Evolutionary conservation across 2,113 vertebrate genomes (phyloP).

Genomic region (Chloropsis hardwickii): DNA sequence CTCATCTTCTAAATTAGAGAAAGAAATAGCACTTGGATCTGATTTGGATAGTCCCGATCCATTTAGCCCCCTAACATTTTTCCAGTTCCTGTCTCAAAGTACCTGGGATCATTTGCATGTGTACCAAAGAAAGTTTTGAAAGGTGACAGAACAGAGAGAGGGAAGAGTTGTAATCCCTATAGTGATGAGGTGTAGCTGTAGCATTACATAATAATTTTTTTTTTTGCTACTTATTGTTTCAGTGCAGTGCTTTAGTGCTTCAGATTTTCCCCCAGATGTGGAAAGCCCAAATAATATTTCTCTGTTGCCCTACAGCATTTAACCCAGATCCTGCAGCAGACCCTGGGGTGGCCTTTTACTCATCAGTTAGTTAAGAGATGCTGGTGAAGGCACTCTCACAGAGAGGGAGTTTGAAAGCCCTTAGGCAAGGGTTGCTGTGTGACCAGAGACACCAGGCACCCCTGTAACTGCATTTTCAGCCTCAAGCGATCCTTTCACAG

Average conservation of each 20-base stretch:
- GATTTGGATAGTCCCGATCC: background rate
- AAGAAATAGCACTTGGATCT: background rate
- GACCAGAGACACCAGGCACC: background rate
- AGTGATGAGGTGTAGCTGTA: accelerated
- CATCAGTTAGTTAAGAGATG: background rate
- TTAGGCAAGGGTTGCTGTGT: background rate
- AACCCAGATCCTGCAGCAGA: background rate
- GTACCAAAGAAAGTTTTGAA: background rate
- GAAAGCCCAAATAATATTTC: background rate
- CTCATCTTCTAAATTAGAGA: background rate
- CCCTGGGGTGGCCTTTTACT: background rate
- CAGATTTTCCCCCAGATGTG: background rate
- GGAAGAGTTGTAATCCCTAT: background rate
- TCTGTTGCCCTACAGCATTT: background rate
- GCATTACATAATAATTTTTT: background rate
- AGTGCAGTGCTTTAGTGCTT: background rate
- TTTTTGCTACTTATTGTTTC: background rate
- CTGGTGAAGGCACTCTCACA: background rate
- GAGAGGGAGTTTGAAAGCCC: background rate
- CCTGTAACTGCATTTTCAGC: background rate
- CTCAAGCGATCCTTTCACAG: background rate
- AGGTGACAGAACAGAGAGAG: background rate
- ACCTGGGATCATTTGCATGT: background rate
- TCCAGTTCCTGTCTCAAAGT: background rate
- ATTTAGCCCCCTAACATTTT: background rate